Base-by-base conservation (phyloP, 2,888 invertebrate species). In the Notocelia uddmanniana region DNA sequence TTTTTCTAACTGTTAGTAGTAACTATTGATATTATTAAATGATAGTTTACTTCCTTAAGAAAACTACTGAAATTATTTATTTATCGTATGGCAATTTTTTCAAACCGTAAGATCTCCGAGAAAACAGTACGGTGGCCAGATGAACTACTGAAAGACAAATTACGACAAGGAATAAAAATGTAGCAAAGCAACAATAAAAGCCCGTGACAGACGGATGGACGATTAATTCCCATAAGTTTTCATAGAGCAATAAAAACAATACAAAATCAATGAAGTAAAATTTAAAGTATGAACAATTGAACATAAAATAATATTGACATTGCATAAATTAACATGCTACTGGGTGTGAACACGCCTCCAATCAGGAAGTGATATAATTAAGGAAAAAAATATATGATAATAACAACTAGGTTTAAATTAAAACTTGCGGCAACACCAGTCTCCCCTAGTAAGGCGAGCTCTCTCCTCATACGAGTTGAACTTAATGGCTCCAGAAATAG, bases 401-500 rank as follows among this genome's bases (percentile, higher is more conserved):
- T 48, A 48, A 64, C n/a, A 70, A 64, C 57, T 57, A 50, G 54
- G 48, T 67, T 71, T 54, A 41, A 67, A 71, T 60, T 66, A 34
- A 66, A 59, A 60, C 41, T 54, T 34, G 21, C 45, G 52, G 31
- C 52, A 15, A 54, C 54, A 45, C 59, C 66, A 31, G 45, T 64
- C 52, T 67, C 54, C 59, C 66, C 71, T 71, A 60, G 59, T 66
- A 59, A 34, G 59, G 66, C 72, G 55, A 60, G 60, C 60, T 69
- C 54, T 66, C 67, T 62, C 60, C 48, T 54, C 55, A 37, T 67
- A 72, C 45, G 34, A 52, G 58, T 67, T 70, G 69, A 80, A 75
- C 74, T 82, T 87, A 85, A 86, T 84, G 81, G 81, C 79, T 82
- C 84, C 79, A 84, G 81, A 83, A 86, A 85, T 85, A 85, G 84